Conservation (phyloP, 1,140 invertebrate genomes). For the Caerostris darwini region DNA sequence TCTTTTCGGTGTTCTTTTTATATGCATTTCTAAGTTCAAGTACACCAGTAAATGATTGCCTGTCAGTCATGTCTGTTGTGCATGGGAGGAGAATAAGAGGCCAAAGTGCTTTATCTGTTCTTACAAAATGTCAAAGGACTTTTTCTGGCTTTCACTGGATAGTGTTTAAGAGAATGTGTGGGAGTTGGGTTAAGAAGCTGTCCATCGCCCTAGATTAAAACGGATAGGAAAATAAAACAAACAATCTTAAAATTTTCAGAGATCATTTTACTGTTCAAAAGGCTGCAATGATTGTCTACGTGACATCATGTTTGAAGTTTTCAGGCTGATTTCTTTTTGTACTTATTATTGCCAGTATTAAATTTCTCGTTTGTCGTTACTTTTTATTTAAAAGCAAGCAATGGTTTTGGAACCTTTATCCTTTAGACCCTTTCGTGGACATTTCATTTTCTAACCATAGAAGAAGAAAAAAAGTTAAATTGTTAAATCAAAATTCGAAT, state of each 20-base stretch:
- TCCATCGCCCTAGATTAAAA: not conserved
- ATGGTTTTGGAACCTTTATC: no score
- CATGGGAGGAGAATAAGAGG: not conserved
- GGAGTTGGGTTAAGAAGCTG: not conserved
- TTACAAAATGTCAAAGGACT: constrained; percentile 8
- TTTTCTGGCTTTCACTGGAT: not conserved
- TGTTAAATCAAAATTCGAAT: no score
- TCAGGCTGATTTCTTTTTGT: not conserved
- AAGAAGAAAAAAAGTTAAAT: no score
- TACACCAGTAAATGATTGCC: constrained; percentile 11
- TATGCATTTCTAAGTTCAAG: not conserved
- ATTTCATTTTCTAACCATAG: no score
- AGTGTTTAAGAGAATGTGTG: not conserved
- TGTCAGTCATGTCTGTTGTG: constrained; percentile 2
- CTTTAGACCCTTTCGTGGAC: no score
- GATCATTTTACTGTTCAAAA: not conserved
- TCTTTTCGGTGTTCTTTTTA: not conserved
- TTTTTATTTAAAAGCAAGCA: no score
- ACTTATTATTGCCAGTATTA: not conserved
- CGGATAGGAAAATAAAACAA: not conserved
- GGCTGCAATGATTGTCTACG: not conserved
- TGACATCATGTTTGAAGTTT: not conserved
- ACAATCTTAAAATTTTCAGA: not conserved
- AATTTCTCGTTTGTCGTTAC: not conserved
- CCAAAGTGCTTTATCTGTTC: not conserved